Percentiles rank a stretch among this genome's conserved stretches.
These are phyloP conservation scores for Phaedon cochleariae DNA, from an alignment of 2,888 invertebrate genomes.

Conservation along the genomic window DNA sequence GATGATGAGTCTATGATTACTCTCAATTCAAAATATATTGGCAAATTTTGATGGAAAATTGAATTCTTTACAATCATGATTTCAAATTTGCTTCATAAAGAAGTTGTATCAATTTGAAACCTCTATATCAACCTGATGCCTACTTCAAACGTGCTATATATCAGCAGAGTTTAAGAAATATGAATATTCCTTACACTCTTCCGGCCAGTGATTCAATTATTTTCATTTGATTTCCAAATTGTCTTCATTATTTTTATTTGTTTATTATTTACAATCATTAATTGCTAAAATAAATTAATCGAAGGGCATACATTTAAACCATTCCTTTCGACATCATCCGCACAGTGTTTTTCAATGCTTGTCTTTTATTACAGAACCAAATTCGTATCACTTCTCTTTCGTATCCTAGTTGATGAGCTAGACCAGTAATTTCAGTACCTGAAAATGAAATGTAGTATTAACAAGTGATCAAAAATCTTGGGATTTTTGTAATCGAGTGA, in stretches of 20 bases:
- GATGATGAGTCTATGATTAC: too few relatives aligned
- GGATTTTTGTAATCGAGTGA: too few relatives aligned
- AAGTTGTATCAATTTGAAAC: too few relatives aligned
- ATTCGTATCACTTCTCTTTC: slow-evolving; percentile 98
- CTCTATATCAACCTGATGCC: too few relatives aligned
- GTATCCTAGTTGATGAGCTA: slow-evolving; percentile 95
- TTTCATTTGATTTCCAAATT: background rate
- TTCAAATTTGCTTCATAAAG: too few relatives aligned
- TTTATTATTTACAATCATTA: slow-evolving; percentile 20
- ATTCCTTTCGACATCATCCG: slow-evolving; percentile 91
- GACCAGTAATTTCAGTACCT: slow-evolving; percentile 96
- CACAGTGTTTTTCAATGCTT: slow-evolving; percentile 97
- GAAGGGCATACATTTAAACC: slow-evolving; percentile 65
- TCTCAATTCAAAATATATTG: too few relatives aligned
- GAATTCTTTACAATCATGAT: too few relatives aligned
- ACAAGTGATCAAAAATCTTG: too few relatives aligned
- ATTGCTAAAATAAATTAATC: slow-evolving; percentile 8
- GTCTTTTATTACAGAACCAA: slow-evolving; percentile 99
- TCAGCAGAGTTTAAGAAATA: too few relatives aligned
- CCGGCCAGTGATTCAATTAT: slow-evolving; percentile 8
- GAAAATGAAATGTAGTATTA: slow-evolving; percentile 58
- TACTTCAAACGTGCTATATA: too few relatives aligned
- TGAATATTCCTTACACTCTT: too few relatives aligned
- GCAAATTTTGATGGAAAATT: too few relatives aligned
- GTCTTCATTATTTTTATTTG: slow-evolving; percentile 16